Evolutionary conservation across 2,888 invertebrate species (phyloP), one percentile per base, ranked within the genome.

Genomic region (Macrophya annulata): DNA sequence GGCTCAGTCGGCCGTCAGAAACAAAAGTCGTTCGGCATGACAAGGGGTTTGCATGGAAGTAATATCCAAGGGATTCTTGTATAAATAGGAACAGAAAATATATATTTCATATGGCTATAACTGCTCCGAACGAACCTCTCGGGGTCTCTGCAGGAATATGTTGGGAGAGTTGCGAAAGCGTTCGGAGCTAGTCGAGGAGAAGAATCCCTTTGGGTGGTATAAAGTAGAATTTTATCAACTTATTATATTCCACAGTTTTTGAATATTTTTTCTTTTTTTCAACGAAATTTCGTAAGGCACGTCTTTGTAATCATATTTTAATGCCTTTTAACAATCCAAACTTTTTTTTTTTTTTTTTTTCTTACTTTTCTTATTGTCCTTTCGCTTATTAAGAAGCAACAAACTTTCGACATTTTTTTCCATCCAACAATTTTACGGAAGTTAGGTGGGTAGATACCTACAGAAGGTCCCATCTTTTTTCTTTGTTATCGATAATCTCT

Each of bases 1-100:
- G 79, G 85, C 86, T 86, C 62, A 86, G 87, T 86, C 87, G 87
- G 86, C 86, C 88, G 89, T 89, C 89, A 89, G 89, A 90, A 91
- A 89, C 90, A 91, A 90, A 90, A 91, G 89, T 91, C 89, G 88
- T 90, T 89, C 87, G 87, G 86, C 84, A 87, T 88, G 89, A 89
- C 88, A 87, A 89, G 89, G 85, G 83, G 85, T 84, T 86, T 86
- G 87, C 88, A 87, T 87, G 88, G 86, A 89, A 88, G 89, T 90
- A 90, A 90, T 90, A 90, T 90, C 89, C 88, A 87, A 87, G 84
- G 77, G 62, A 43, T 62, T 62, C 62, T 62, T 59, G 59, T 81
- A 81, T 62, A 62, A 81, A 62, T 21, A 51, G 37, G 8, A 21
- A 37, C 71, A 37, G 43, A 31, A 62, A 40, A 81, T 81, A 81